Evolutionary conservation across 2,888 invertebrate species (phyloP).

Genomic region (Dione juno): DNA sequence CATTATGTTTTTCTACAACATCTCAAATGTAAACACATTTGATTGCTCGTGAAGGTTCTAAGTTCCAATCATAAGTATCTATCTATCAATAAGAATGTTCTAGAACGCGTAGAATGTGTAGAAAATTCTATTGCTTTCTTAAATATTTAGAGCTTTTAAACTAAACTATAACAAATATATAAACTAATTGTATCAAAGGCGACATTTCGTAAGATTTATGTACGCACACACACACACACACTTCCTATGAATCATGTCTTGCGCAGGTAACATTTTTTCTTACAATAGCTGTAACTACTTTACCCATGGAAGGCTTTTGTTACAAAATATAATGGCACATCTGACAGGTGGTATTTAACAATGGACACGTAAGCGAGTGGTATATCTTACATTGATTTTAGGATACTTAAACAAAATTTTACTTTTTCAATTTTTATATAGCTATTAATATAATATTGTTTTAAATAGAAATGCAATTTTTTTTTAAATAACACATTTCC

Average conservation of each 20-base stretch:
- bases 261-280: conserved; percentile 44
- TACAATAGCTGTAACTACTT: conserved; percentile 37
- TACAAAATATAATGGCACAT: conserved; percentile 32
- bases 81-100: too few species aligned
- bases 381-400: conserved; percentile 18
- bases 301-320: conserved; percentile 38
- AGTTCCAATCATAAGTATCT: too few species aligned
- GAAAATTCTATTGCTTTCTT: too few species aligned
- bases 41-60: too few species aligned
- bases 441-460: too few species aligned
- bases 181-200: conserved; percentile 7
- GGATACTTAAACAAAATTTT: background rate
- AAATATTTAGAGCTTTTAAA: too few species aligned
- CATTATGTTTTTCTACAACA: too few species aligned
- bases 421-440: too few species aligned
- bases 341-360: conserved; percentile 36
- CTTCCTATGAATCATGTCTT: conserved; percentile 40
- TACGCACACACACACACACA: conserved; percentile 26
- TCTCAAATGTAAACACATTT: too few species aligned
- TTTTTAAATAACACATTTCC: too few species aligned
- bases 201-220: conserved; percentile 28
- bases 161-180: background rate
- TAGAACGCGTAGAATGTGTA: too few species aligned
- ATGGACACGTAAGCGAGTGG: conserved; percentile 22
- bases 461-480: too few species aligned